These are phyloP conservation scores for Coracopsis vasa DNA, from an alignment of 2,113 vertebrate genomes.

Conservation along the genomic window DNA sequence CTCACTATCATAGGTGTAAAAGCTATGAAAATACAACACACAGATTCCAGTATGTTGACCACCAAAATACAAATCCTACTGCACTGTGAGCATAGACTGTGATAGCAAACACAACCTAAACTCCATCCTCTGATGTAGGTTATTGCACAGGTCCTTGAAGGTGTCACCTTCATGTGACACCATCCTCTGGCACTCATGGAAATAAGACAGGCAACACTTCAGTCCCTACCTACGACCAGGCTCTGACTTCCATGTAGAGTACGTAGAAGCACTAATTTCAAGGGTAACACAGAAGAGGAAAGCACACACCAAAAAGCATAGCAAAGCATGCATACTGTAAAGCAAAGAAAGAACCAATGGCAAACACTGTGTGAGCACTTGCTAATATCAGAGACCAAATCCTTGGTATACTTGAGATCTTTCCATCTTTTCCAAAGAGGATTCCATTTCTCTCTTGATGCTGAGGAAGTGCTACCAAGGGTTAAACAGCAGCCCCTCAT, in stretches of 20 bases:
- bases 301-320: background rate
- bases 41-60: background rate
- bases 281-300: background rate
- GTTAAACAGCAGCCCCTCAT: background rate
- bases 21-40: accelerated
- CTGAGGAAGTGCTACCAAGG: background rate
- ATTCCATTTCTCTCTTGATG: background rate
- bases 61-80: background rate
- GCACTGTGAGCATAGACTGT: background rate
- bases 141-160: background rate
- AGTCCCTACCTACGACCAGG: background rate
- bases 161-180: no score
- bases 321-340: background rate
- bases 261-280: background rate
- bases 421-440: background rate
- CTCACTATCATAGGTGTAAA: background rate
- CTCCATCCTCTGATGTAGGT: background rate
- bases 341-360: background rate
- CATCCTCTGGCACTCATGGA: background rate
- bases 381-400: background rate
- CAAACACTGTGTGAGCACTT: background rate
- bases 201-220: background rate
- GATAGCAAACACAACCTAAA: background rate
- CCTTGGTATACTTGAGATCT: background rate
- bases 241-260: background rate